Percentiles rank a stretch among this genome's conserved stretches.
Evolutionary conservation across 2,888 invertebrate genomes (phyloP).

Genomic region (Dicyrtomina minuta): DNA sequence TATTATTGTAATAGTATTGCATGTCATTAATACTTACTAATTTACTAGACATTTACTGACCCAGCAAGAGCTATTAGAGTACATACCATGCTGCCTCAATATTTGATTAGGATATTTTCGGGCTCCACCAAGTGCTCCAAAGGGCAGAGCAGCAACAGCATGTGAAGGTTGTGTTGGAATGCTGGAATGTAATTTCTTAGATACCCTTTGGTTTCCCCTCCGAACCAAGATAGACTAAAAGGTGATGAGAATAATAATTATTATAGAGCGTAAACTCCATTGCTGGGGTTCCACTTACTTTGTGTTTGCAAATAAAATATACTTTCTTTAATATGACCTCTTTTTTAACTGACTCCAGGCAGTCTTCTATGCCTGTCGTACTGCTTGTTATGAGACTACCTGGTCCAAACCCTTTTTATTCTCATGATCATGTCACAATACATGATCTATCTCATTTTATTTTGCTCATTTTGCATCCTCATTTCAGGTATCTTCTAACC

Average conservation of each 20-base stretch:
- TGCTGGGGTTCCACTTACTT: background rate
- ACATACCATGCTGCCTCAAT: conserved; percentile 11
- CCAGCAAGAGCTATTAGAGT: no score
- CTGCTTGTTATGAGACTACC: background rate
- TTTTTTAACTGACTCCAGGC: background rate
- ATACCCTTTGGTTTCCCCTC: conserved; percentile 23
- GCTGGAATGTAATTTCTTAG: conserved; percentile 22
- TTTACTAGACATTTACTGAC: no score
- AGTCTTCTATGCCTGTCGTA: background rate
- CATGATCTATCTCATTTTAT: conserved; percentile 3
- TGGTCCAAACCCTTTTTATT: background rate
- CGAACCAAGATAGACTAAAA: conserved; percentile 30
- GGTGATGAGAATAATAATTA: background rate
- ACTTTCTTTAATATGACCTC: background rate
- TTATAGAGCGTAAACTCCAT: background rate
- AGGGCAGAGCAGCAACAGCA: background rate
- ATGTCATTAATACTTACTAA: no score
- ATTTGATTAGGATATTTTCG: background rate
- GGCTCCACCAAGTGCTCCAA: background rate
- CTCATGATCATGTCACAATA: background rate
- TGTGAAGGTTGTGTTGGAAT: background rate
- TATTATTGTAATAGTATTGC: no score
- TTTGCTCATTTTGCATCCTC: background rate
- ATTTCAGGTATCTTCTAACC: no score
- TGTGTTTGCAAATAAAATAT: background rate